Conservation (phyloP, 2,113 vertebrate species). For the Trematomus loennbergii region DNA sequence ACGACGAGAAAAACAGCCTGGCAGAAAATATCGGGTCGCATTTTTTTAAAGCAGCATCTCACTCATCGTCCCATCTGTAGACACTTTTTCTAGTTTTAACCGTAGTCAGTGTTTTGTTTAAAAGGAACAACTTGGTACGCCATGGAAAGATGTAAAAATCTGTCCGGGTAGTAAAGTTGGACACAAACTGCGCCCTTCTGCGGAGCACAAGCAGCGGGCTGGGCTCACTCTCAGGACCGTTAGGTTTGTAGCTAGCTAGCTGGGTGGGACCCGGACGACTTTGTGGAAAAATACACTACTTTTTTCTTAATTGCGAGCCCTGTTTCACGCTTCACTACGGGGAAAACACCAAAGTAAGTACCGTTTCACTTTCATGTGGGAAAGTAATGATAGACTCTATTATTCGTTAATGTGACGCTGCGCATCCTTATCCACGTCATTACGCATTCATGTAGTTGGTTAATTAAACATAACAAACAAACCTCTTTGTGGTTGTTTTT, state of each 20-base stretch:
- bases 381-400: background rate
- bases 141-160: conserved; percentile 60
- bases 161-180: conserved; percentile 33
- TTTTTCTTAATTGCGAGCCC: background rate
- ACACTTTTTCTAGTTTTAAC: background rate
- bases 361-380: conserved; percentile 48
- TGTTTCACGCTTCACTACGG: background rate
- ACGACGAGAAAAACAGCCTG: background rate
- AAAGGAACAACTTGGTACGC: background rate
- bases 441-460: conserved; percentile 45
- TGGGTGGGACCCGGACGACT: conserved; percentile 19
- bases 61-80: background rate
- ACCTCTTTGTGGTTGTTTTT: background rate
- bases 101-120: background rate
- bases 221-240: conserved; percentile 52
- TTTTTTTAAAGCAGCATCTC: conserved; percentile 44
- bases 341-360: conserved; percentile 72
- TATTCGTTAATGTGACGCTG: conserved; percentile 34
- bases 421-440: conserved; percentile 66
- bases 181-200: conserved; percentile 22
- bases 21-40: conserved; percentile 16
- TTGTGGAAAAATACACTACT: background rate
- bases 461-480: conserved; percentile 18
- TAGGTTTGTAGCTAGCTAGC: conserved; percentile 41
- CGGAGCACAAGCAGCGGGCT: conserved; percentile 42